phyloP scores from a whole-genome alignment of 2,888 invertebrate genomes.

The Pinctada fucata region DNA sequence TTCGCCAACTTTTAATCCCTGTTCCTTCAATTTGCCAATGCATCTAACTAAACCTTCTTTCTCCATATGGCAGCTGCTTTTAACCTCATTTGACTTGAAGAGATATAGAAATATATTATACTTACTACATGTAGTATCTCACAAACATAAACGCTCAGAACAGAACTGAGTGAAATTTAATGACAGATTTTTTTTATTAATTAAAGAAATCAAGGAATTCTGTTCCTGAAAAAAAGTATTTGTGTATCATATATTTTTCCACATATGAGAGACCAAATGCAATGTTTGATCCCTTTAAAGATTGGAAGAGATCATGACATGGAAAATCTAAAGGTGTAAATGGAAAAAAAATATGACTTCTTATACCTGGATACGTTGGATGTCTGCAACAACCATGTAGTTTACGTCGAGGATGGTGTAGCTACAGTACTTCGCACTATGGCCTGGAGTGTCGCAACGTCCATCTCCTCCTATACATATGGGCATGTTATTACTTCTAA shows the following conservation, averaged over 20 bases:
- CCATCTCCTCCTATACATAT: conserved; percentile 32
- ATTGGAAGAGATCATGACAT: too few relatives aligned
- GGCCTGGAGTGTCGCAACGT: conserved; percentile 35
- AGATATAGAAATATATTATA: not conserved
- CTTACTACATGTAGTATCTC: too few relatives aligned
- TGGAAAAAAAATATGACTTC: not conserved
- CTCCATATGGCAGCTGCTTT: conserved; percentile 1
- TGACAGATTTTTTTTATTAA: too few relatives aligned
- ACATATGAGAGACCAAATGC: too few relatives aligned
- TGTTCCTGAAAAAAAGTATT: too few relatives aligned
- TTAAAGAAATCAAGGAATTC: too few relatives aligned
- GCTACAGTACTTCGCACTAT: conserved; percentile 30
- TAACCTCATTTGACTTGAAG: conserved; percentile 4
- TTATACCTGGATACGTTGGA: conserved; percentile 29
- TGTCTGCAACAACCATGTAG: conserved; percentile 24
- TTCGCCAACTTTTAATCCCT: conserved; percentile 2
- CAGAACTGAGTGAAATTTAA: too few relatives aligned
- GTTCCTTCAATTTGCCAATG: not conserved
- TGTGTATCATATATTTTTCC: too few relatives aligned
- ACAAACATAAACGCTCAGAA: too few relatives aligned
- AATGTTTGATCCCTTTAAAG: too few relatives aligned
- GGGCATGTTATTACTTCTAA: not conserved
- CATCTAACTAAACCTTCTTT: conserved; percentile 17
- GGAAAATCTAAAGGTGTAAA: too few relatives aligned
- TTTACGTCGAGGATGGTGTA: conserved; percentile 35